Evolutionary conservation across 1,140 invertebrate species (phyloP).

Genomic region (Leucophenga varia): DNA sequence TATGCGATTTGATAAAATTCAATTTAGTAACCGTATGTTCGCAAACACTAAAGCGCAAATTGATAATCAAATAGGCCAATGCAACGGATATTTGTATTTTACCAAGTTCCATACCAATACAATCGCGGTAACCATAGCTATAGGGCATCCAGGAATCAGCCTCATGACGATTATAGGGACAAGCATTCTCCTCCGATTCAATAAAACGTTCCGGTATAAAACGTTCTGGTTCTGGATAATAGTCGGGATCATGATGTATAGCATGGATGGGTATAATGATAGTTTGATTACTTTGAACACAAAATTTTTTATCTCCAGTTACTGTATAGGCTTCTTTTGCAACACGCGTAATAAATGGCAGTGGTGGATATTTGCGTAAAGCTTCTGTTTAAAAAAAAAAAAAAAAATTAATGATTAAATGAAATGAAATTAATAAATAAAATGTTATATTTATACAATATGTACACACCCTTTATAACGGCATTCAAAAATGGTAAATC

Average conservation of each 20-base stretch:
- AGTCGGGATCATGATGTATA: conserved; percentile 62
- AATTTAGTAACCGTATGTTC: conserved; percentile 54
- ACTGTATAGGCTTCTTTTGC: conserved; percentile 38
- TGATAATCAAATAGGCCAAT: conserved; percentile 49
- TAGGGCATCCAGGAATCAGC: conserved; percentile 63
- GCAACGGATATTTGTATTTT: conserved; percentile 57
- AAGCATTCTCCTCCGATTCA: conserved; percentile 54
- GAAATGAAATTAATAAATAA: background rate
- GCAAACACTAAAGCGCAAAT: conserved; percentile 47
- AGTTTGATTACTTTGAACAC: conserved; percentile 41
- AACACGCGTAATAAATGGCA: conserved; percentile 40
- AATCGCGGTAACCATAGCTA: conserved; percentile 61
- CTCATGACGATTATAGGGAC: too few species aligned
- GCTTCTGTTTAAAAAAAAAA: conserved; percentile 34
- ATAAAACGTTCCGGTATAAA: conserved; percentile 64
- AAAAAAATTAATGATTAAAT: background rate
- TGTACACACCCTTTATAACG: too few species aligned
- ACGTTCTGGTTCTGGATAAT: conserved; percentile 62
- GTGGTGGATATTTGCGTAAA: conserved; percentile 58
- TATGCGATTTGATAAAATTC: conserved; percentile 55
- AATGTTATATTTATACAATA: too few species aligned
- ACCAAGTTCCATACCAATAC: conserved; percentile 59
- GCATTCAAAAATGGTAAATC: too few species aligned
- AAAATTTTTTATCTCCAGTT: conserved; percentile 26
- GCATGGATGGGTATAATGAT: conserved; percentile 62